Percentiles rank a stretch among this genome's conserved stretches.
Conservation (phyloP, 2,797 vertebrate genomes). For the Acanthurus tractus region DNA sequence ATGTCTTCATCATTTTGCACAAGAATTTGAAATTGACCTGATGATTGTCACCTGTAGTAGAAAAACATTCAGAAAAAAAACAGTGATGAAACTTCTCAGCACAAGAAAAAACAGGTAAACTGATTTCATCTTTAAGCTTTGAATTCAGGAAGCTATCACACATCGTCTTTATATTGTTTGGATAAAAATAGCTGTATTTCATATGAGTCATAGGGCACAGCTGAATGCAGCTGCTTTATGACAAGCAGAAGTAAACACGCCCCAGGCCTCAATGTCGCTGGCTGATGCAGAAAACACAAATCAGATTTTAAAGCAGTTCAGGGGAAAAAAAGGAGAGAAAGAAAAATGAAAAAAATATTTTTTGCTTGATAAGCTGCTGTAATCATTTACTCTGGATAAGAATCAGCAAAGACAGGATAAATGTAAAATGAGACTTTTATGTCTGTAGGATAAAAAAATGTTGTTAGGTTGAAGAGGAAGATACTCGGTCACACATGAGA, state of each 20-base stretch:
- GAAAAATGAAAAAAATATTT: too few relatives aligned
- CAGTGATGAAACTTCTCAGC: too few relatives aligned
- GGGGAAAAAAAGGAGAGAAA: too few relatives aligned
- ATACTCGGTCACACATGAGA: background rate
- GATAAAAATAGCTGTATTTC: slow-evolving; percentile 41
- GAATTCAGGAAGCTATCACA: background rate
- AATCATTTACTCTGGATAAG: background rate
- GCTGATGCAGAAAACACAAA: background rate
- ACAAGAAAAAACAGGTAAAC: too few relatives aligned
- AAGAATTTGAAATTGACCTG: background rate
- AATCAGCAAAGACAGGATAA: background rate
- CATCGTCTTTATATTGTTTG: slow-evolving; percentile 5
- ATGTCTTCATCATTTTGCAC: background rate
- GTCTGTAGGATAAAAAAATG: background rate
- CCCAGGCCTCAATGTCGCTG: background rate
- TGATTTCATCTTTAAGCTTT: too few relatives aligned
- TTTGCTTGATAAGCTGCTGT: too few relatives aligned
- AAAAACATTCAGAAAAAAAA: background rate
- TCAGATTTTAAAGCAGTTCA: background rate
- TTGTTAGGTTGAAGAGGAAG: background rate
- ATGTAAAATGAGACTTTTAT: background rate
- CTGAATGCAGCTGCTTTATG: slow-evolving; percentile 29
- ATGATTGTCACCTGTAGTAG: background rate
- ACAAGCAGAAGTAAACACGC: slow-evolving; percentile 22
- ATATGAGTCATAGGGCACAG: slow-evolving; percentile 25